Evolutionary conservation across 2,113 vertebrate genomes (phyloP).

Genomic region (Felis chaus): DNA sequence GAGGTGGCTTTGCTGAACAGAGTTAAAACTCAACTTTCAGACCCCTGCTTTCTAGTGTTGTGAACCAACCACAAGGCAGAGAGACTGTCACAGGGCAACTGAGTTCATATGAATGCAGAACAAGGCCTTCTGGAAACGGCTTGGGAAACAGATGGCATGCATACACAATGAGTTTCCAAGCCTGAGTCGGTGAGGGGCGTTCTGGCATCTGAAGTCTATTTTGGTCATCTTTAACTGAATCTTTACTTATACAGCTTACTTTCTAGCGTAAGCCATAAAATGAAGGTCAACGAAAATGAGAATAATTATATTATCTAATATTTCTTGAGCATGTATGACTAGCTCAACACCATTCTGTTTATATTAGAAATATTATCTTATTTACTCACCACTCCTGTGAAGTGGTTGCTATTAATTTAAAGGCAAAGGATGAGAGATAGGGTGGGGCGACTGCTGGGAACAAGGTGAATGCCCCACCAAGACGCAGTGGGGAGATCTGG

Average conservation of each 20-base stretch:
- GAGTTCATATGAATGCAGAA: neutral
- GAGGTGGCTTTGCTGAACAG: neutral
- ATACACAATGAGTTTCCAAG: conserved; percentile 13
- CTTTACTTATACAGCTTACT: neutral
- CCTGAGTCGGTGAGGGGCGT: neutral
- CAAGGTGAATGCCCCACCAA: neutral
- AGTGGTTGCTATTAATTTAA: neutral
- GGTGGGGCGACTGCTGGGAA: neutral
- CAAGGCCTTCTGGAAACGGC: neutral
- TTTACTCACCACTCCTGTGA: neutral
- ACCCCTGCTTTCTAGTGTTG: neutral
- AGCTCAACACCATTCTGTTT: neutral
- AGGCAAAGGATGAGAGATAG: neutral
- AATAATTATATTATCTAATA: neutral
- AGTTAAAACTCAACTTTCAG: neutral
- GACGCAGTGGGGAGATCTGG: neutral
- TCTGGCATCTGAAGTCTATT: conserved; percentile 16
- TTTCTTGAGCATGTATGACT: neutral
- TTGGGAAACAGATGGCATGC: conserved; percentile 21
- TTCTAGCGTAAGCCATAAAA: neutral
- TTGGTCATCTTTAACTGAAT: neutral
- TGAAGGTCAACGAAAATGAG: neutral
- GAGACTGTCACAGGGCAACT: neutral
- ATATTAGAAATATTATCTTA: neutral
- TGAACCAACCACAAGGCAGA: neutral